A percentile compares a stretch with the other conserved stretches of the same genome.
Conservation (phyloP, 2,888 invertebrate species). For the Pogonocherus hispidulus region DNA sequence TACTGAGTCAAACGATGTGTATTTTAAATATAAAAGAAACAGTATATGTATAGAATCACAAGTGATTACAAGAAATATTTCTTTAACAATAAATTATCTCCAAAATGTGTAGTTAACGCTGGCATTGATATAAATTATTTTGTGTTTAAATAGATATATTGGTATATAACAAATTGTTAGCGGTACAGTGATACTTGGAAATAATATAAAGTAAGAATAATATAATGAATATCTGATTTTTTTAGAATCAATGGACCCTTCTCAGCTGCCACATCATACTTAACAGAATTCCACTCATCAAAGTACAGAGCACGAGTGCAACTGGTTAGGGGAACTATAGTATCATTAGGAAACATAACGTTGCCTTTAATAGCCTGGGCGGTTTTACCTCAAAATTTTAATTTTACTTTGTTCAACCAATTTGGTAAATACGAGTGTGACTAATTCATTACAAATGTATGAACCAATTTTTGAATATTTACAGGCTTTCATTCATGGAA, state of each 20-base stretch:
- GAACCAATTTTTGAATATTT: not conserved
- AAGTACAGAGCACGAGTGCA: slow-evolving; percentile 76
- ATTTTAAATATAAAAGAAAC: too few species aligned
- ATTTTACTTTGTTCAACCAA: slow-evolving; percentile 36
- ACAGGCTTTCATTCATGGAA: slow-evolving; percentile 17
- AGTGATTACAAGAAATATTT: too few species aligned
- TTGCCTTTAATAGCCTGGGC: slow-evolving; percentile 81
- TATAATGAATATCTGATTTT: too few species aligned
- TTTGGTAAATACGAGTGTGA: slow-evolving; percentile 36
- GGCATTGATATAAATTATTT: too few species aligned
- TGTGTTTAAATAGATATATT: too few species aligned
- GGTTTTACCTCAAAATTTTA: slow-evolving; percentile 73
- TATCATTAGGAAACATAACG: slow-evolving; percentile 75
- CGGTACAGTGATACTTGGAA: too few species aligned
- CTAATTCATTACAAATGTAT: not conserved
- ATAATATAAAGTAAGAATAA: too few species aligned
- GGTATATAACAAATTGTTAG: too few species aligned
- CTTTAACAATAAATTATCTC: too few species aligned
- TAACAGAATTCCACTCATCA: slow-evolving; percentile 80
- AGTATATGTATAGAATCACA: too few species aligned
- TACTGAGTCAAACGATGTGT: too few species aligned
- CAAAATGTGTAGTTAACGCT: too few species aligned
- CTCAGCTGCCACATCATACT: slow-evolving; percentile 78
- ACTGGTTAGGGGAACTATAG: slow-evolving; percentile 76
- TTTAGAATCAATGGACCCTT: slow-evolving; percentile 78